These are phyloP conservation scores for Omphaloscelis lunosa DNA, from an alignment of 2,888 invertebrate species.

Conservation along the genomic window DNA sequence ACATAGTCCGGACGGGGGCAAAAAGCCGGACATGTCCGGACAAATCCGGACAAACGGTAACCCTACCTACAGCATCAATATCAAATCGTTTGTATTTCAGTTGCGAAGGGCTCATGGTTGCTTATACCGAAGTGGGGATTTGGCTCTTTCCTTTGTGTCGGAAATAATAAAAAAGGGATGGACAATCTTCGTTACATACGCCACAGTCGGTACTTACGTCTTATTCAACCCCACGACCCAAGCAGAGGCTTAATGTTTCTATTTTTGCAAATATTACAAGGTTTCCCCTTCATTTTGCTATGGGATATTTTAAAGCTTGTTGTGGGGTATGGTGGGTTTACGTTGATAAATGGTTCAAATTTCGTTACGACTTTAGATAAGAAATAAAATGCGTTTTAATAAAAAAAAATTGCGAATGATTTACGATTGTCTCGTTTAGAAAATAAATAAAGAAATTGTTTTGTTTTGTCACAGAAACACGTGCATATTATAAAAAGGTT, in stretches of 20 bases:
- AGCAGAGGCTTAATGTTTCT: constrained; percentile 52
- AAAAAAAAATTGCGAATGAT: neutral
- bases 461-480: no score
- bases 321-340: neutral
- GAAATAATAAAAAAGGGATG: constrained; percentile 76
- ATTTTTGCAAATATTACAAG: constrained; percentile 44
- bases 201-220: constrained; percentile 59
- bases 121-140: constrained; percentile 73
- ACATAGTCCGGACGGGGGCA: no score
- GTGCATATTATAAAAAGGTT: neutral
- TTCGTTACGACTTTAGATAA: neutral
- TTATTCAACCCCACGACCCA: constrained; percentile 56
- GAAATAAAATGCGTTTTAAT: neutral
- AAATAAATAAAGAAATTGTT: neutral
- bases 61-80: constrained; percentile 36
- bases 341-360: constrained; percentile 17
- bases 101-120: constrained; percentile 53
- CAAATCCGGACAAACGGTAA: no score
- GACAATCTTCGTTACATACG: constrained; percentile 69
- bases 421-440: neutral
- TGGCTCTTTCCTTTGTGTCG: constrained; percentile 73
- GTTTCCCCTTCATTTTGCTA: neutral
- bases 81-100: constrained; percentile 55
- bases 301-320: constrained; percentile 15
- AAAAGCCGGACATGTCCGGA: no score